These are phyloP conservation scores for Picus viridis DNA, from an alignment of 2,797 vertebrate species.

Conservation along the genomic window DNA sequence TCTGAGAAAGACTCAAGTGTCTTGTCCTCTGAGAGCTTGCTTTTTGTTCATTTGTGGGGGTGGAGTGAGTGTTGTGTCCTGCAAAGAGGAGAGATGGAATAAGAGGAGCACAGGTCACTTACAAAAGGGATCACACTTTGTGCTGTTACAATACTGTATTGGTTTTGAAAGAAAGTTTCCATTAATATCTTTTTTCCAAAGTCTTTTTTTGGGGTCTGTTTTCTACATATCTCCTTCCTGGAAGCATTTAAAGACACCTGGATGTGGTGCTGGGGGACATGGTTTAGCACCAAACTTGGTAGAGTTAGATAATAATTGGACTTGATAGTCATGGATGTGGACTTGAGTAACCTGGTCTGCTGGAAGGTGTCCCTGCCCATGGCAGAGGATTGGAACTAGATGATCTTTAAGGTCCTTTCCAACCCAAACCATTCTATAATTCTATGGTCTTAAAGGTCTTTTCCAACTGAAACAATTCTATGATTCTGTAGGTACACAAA, in stretches of 20 bases:
- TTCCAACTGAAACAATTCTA: too few relatives aligned
- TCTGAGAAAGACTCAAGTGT: neutral
- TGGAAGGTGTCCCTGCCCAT: too few relatives aligned
- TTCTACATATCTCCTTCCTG: neutral
- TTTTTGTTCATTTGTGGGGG: neutral
- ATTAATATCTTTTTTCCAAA: neutral
- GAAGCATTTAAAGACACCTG: too few relatives aligned
- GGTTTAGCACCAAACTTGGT: too few relatives aligned
- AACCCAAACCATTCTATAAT: too few relatives aligned
- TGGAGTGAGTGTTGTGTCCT: neutral
- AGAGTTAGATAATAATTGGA: too few relatives aligned
- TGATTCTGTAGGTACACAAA: neutral
- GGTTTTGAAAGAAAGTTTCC: neutral
- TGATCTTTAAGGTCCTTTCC: too few relatives aligned
- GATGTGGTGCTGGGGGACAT: too few relatives aligned
- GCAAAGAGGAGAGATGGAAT: neutral
- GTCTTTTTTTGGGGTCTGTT: neutral
- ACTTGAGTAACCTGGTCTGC: too few relatives aligned
- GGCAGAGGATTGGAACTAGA: too few relatives aligned
- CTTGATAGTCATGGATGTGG: too few relatives aligned
- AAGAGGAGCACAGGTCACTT: neutral
- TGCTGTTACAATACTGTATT: neutral
- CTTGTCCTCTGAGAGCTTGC: neutral
- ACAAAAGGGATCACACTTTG: neutral
- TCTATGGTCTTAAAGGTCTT: too few relatives aligned